phyloP scores from a whole-genome alignment of 64 coral and sea anemone genomes.

The Montipora sp. region DNA sequence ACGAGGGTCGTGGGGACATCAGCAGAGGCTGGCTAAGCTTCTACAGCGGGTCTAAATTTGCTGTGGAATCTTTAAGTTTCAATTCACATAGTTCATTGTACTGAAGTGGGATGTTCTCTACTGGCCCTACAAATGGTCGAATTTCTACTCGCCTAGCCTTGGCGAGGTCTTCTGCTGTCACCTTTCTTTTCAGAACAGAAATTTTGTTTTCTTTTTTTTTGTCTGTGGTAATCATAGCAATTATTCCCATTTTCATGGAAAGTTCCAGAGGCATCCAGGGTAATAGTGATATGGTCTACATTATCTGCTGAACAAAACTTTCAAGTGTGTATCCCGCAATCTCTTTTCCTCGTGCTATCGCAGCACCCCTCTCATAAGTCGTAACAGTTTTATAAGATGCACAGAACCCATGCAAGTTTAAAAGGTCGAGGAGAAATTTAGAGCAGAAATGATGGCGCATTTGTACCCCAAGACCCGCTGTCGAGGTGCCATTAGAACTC shows the following conservation, averaged over 20 bases:
- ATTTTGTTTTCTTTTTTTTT: not conserved
- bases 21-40: conserved; percentile 11
- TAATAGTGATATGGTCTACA: conserved; percentile 21
- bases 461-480: conserved; percentile 47
- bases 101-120: not conserved
- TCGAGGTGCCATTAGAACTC: conserved; percentile 21
- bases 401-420: conserved; percentile 61
- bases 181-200: not conserved
- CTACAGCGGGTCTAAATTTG: conserved; percentile 11
- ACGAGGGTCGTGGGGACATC: conserved; percentile 8
- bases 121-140: not conserved
- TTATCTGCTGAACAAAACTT: conserved; percentile 7
- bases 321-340: not conserved
- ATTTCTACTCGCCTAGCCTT: not conserved
- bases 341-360: not conserved
- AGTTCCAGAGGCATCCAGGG: conserved; percentile 5
- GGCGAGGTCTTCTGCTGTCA: conserved; percentile 7
- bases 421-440: conserved; percentile 41
- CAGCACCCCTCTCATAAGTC: conserved; percentile 1
- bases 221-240: conserved; percentile 9
- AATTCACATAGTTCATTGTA: conserved; percentile 2
- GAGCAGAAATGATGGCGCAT: conserved; percentile 66
- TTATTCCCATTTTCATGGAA: conserved; percentile 50
- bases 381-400: conserved; percentile 20
- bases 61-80: not conserved